Percentiles rank a stretch among this genome's conserved stretches.
Conservation (phyloP, 2,113 vertebrate species). For the Pteropus alecto region DNA sequence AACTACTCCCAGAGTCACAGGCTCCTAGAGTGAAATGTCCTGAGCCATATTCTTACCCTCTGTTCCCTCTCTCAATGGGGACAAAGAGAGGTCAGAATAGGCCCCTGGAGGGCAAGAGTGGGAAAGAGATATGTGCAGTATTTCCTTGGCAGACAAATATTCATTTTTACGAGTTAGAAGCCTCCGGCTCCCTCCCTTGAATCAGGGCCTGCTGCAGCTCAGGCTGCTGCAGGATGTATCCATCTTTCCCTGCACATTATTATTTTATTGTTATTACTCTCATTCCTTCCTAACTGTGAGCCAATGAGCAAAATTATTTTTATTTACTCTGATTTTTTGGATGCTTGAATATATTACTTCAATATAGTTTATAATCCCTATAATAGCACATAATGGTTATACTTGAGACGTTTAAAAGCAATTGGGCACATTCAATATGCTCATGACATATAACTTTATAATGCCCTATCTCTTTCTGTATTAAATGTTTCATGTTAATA, state of each 20-base stretch:
- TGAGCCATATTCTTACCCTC: constrained; percentile 41
- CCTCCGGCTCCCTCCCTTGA: constrained; percentile 61
- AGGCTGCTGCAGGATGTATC: constrained; percentile 55
- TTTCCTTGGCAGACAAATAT: constrained; percentile 64
- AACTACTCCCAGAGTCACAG: background rate
- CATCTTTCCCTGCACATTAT: constrained; percentile 69
- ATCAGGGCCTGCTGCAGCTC: constrained; percentile 52
- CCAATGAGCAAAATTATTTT: constrained; percentile 79
- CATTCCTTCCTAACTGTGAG: constrained; percentile 76
- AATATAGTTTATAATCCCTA: constrained; percentile 78
- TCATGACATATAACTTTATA: constrained; percentile 73
- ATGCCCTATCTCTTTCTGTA: constrained; percentile 68
- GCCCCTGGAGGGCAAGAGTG: constrained; percentile 56
- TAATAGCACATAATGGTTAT: constrained; percentile 72
- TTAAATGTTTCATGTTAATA: constrained; percentile 79
- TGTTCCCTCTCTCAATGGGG: constrained; percentile 27
- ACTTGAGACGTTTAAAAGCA: constrained; percentile 75
- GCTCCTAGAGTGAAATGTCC: constrained; percentile 43
- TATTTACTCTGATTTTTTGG: constrained; percentile 79
- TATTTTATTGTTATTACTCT: constrained; percentile 79
- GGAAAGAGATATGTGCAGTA: constrained; percentile 37
- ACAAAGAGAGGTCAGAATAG: constrained; percentile 70
- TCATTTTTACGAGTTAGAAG: constrained; percentile 68
- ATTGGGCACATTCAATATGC: constrained; percentile 75
- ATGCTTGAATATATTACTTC: constrained; percentile 78